A percentile compares a stretch with the other conserved stretches of the same genome.
Evolutionary conservation across 2,113 vertebrate genomes (phyloP).

Genomic region (Blennius ocellaris): DNA sequence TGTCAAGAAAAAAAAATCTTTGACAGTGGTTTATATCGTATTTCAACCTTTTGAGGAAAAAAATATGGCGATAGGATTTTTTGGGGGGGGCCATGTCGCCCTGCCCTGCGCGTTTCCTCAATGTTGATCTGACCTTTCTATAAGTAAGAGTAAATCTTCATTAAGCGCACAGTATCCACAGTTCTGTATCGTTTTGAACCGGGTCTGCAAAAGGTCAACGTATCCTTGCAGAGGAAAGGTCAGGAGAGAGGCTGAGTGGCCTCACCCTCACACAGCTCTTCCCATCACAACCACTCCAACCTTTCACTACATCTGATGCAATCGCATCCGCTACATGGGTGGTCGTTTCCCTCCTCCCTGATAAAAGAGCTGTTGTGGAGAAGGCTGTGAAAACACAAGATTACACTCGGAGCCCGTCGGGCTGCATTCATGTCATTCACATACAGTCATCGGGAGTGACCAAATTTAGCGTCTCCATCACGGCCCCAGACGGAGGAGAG

Average conservation of each 20-base stretch:
- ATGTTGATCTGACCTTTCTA: too few relatives aligned
- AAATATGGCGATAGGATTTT: too few relatives aligned
- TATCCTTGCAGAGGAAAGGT: slow-evolving; percentile 25
- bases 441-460: slow-evolving; percentile 8
- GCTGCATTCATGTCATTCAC: slow-evolving; percentile 15
- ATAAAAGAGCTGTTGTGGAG: not conserved
- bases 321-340: too few relatives aligned
- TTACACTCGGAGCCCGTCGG: not conserved
- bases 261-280: not conserved
- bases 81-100: too few relatives aligned
- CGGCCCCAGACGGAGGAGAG: not conserved
- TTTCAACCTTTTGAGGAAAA: too few relatives aligned
- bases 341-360: not conserved
- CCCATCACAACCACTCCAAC: too few relatives aligned
- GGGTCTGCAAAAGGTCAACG: slow-evolving; percentile 41
- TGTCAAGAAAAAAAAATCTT: too few relatives aligned
- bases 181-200: slow-evolving; percentile 2
- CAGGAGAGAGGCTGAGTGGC: not conserved
- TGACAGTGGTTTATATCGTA: too few relatives aligned
- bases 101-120: too few relatives aligned
- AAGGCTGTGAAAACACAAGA: not conserved
- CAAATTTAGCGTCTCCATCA: slow-evolving; percentile 24
- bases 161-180: too few relatives aligned
- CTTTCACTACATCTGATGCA: too few relatives aligned
- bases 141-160: too few relatives aligned